Evolutionary conservation across 1,140 invertebrate species (phyloP), one percentile per base, ranked within the genome.

Genomic region (Sitodiplosis mosellana): DNA sequence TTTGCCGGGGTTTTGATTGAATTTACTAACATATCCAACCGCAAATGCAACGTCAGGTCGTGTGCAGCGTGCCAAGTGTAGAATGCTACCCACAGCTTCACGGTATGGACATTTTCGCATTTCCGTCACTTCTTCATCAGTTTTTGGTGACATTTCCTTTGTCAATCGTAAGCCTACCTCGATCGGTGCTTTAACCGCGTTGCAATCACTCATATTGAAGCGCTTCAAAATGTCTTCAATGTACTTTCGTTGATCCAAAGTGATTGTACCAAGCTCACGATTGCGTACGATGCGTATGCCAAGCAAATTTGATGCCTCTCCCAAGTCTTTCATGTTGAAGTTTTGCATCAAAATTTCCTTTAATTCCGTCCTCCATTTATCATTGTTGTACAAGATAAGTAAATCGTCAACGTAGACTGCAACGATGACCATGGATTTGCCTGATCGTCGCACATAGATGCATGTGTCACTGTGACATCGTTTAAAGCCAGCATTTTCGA

Each of bases 1-100:
- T 34, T 52, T 48, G 6, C 49, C 51, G 14, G 52, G 54, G 41
- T 56, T 49, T 14, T 48, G 33, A 43, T 45, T 48, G 49, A 58
- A 66, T 46, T 48, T 27, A 50, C 54, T 56, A 11, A 50, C 42
- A 3, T 34, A 40, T 38, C 53, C 54, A 7, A 60, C 59, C 2
- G 59, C 54, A 56, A 55, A 65, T 6, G 55, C 10, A 19, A 69
- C 61, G 49, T 69, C 62, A 12, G 66, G 66, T 51, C 65, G 50
- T 1, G 65, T 66, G 21, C 45, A 54, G 2, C 53, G 33, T 0
- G 61, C 40, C 1, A 62, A 8, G 46, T 64, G 69, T 37, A 67
- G 52, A 5, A 69, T 48, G 1, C 54, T 34, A 17, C 66, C 61
- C 4, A 68, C 54, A 0, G 38, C 46, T 47, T 53, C 22, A 46